Base-by-base conservation (phyloP, 1,140 invertebrate genomes). In the Hestina assimilis region DNA sequence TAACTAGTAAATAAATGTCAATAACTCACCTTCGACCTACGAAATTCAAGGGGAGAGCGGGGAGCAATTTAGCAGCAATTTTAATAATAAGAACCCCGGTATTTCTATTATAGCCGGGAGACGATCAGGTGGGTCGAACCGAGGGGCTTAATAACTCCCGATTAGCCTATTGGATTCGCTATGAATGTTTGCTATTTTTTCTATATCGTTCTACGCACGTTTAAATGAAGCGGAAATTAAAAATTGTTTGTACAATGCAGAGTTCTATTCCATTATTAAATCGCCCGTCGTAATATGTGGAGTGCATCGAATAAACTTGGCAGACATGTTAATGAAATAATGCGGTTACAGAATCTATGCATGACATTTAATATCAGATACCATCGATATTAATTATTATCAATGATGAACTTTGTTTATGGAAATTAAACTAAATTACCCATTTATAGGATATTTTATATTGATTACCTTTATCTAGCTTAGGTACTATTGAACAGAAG, bases 51-150 rank as follows among this genome's bases (percentile, higher is more conserved):
- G 81, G 76, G 75, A 45, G 77, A 61, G 81, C 72, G 75, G 79
- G 76, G 85, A 89, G 77, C 86, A 89, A 89, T 89, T 89, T 87
- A 89, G 73, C 79, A 89, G 89, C 86, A 89, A 89, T 89, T 89
- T 89, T 89, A 89, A 89, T 89, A 89, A 89, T 89, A 89, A 89
- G 86, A n/a, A 85, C 83, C 77, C 77, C 60, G 85, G 85, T 75
- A 88, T 88, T 88, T 85, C 83, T 86, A 88, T 88, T 88, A 88
- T 84, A 80, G 75, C 79, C 69, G 78, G 75, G 79, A 75, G 78
- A 73, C 83, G 76, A 85, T 86, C 85, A 86, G 83, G 82, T 88
- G 81, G 82, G 80, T 53, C 69, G 71, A 64, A 63, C 64, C 72
- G 72, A 76, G 72, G 78, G 79, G 80, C 83, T 87, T 88, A 84